A percentile compares a stretch with the other conserved stretches of the same genome.
These are phyloP conservation scores for Troides oblongomaculatus DNA, from an alignment of 2,888 invertebrate species.

Conservation along the genomic window DNA sequence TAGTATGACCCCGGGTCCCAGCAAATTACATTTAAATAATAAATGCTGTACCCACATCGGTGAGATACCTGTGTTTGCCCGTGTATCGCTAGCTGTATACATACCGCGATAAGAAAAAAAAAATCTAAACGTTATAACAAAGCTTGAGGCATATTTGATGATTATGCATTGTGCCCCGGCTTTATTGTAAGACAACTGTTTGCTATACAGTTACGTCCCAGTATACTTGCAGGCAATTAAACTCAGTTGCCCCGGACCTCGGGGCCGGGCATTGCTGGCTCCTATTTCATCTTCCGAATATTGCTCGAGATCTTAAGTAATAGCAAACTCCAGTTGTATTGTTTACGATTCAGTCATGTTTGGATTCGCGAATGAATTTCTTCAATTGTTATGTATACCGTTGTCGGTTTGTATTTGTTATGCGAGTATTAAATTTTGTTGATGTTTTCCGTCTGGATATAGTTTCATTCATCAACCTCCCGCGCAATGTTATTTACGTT, in stretches of 20 bases:
- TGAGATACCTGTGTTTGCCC: slow-evolving; percentile 6
- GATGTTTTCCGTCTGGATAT: not conserved
- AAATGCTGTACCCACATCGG: slow-evolving; percentile 23
- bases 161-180: slow-evolving; percentile 28
- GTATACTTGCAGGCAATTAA: slow-evolving; percentile 13
- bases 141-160: slow-evolving; percentile 29
- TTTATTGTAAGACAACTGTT: slow-evolving; percentile 25
- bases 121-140: slow-evolving; percentile 29
- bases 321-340: slow-evolving; percentile 7
- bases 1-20: slow-evolving; percentile 3
- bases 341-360: not conserved
- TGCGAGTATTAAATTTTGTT: not conserved
- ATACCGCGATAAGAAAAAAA: slow-evolving; percentile 31
- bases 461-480: not conserved
- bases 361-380: not conserved
- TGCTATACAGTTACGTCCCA: slow-evolving; percentile 4
- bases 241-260: not conserved
- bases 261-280: slow-evolving; percentile 7
- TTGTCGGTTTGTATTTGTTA: not conserved
- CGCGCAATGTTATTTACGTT: not conserved
- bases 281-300: slow-evolving; percentile 13
- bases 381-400: slow-evolving; percentile 9
- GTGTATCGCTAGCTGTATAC: slow-evolving; percentile 23
- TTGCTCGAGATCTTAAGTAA: not conserved
- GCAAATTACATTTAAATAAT: slow-evolving; percentile 29